These are phyloP conservation scores for Burhinus bistriatus DNA, from an alignment of 2,113 vertebrate species.

Conservation along the genomic window DNA sequence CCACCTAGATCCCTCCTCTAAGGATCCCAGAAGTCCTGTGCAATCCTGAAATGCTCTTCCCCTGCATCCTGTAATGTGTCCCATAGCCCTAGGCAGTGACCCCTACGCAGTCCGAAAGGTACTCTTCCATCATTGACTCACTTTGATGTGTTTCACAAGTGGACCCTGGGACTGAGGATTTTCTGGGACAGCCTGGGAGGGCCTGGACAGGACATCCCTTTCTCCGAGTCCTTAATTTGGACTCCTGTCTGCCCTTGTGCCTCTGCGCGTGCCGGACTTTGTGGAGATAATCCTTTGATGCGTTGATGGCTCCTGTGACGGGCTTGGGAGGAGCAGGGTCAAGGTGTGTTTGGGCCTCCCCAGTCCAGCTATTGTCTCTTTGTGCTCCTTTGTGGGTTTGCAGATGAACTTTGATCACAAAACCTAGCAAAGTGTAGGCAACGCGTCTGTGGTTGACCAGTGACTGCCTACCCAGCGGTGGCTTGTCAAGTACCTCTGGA, in stretches of 20 bases:
- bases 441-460: neutral
- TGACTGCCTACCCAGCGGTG: neutral
- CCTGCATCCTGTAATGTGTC: too few species aligned
- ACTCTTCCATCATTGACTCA: neutral
- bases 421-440: neutral
- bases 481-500: neutral
- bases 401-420: neutral
- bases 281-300: neutral
- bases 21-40: neutral
- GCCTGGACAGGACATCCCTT: neutral
- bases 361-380: neutral
- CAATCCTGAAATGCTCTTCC: neutral
- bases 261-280: neutral
- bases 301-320: neutral
- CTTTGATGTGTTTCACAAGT: neutral
- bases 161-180: neutral
- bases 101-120: rapidly evolving
- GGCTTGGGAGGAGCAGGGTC: neutral
- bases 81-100: neutral
- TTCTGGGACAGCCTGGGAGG: neutral
- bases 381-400: neutral
- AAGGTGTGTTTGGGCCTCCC: neutral
- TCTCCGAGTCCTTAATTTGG: neutral
- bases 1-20: neutral
- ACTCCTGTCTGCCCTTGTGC: neutral